phyloP scores from a whole-genome alignment of 2,888 invertebrate genomes.

The Orchesellides sinensis region DNA sequence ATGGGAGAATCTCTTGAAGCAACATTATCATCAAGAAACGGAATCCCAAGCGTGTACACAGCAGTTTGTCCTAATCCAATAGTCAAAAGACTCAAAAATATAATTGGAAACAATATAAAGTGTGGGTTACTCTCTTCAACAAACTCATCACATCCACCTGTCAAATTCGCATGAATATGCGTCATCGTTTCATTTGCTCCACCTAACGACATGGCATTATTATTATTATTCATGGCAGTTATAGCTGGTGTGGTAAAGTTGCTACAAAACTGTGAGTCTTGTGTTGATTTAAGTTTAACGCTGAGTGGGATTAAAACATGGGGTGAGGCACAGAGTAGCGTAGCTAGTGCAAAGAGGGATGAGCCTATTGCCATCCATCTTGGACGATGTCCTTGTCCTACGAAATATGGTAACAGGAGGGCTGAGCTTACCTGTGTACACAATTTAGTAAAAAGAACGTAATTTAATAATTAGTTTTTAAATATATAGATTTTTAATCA shows the following conservation, averaged over 20 bases:
- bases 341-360: conserved; percentile 90
- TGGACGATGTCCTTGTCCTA: conserved; percentile 93
- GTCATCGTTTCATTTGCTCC: not conserved
- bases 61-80: conserved; percentile 96
- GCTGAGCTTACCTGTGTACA: conserved; percentile 84
- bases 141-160: conserved; percentile 41
- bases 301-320: conserved; percentile 82
- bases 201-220: not conserved
- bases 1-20: conserved; percentile 93
- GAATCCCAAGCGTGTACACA: conserved; percentile 93
- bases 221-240: not conserved
- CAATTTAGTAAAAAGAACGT: too few species aligned
- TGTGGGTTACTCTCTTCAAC: conserved; percentile 60
- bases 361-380: conserved; percentile 96
- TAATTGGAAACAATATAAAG: conserved; percentile 86
- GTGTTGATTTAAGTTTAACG: not conserved
- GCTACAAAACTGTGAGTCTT: conserved; percentile 32
- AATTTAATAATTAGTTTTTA: too few species aligned
- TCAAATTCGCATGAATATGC: not conserved
- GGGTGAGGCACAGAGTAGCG: conserved; percentile 91
- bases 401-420: conserved; percentile 87
- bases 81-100: conserved; percentile 91
- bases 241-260: too few species aligned
- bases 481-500: too few species aligned
- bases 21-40: conserved; percentile 96